phyloP scores from a whole-genome alignment of 2,113 vertebrate species.

The Indicator indicator region DNA sequence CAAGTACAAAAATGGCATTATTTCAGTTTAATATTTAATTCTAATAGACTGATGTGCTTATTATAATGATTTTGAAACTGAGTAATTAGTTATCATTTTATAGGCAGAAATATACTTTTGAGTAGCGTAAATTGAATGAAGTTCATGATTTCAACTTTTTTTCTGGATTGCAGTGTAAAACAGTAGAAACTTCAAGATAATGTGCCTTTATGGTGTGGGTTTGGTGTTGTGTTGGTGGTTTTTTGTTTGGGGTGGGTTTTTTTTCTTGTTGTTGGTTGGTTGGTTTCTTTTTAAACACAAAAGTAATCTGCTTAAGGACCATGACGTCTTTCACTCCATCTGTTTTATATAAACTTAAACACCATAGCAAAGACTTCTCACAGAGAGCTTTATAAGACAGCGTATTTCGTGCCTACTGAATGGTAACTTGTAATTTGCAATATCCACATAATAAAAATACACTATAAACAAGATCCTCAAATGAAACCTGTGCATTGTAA shows the following conservation, averaged over 20 bases:
- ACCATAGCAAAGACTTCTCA: neutral
- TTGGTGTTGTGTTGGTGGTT: neutral
- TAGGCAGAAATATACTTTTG: neutral
- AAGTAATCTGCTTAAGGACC: neutral
- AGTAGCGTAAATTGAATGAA: neutral
- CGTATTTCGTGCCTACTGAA: neutral
- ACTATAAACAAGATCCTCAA: neutral
- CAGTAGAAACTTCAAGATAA: neutral
- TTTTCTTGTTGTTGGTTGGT: neutral
- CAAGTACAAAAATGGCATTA: neutral
- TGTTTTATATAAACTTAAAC: neutral
- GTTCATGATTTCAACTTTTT: neutral
- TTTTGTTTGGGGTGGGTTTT: neutral
- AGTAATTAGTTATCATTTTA: neutral
- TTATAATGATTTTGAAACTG: neutral
- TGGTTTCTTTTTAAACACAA: neutral
- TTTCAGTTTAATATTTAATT: neutral
- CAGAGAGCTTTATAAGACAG: neutral
- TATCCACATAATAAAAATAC: neutral
- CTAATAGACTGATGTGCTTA: neutral
- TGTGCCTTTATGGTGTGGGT: neutral
- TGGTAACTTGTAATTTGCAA: neutral
- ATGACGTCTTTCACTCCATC: neutral
- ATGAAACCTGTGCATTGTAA: neutral
- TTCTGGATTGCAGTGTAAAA: neutral